Conservation (phyloP, 2,888 invertebrate genomes). For the Trimorus sp. region DNA sequence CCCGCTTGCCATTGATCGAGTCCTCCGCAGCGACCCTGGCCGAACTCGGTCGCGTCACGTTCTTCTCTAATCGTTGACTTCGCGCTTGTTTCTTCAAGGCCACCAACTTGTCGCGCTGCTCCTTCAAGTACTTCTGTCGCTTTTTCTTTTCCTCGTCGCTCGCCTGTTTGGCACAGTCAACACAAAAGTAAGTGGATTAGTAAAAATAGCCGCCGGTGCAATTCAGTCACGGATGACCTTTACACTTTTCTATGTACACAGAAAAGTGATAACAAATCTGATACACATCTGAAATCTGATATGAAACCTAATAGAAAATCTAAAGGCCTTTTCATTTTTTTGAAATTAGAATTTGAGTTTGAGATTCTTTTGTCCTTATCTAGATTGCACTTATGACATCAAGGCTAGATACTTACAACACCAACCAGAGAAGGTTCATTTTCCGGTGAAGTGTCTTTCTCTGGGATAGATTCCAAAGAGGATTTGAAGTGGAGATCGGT, state of each 20-base stretch:
- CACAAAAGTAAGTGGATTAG: too few species aligned
- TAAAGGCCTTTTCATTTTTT: too few species aligned
- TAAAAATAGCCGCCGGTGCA: too few species aligned
- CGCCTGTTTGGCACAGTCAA: conserved; percentile 31
- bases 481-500: conserved; percentile 45
- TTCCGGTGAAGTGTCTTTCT: conserved; percentile 47
- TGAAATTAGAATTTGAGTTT: too few species aligned
- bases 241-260: too few species aligned
- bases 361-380: too few species aligned
- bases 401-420: background rate
- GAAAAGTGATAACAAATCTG: too few species aligned
- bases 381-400: too few species aligned
- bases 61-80: conserved; percentile 88
- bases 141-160: conserved; percentile 86
- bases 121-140: conserved; percentile 92
- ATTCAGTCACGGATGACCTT: too few species aligned
- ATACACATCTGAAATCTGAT: too few species aligned
- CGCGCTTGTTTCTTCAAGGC: conserved; percentile 94
- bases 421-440: conserved; percentile 8
- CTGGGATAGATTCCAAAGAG: conserved; percentile 52
- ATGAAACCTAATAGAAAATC: too few species aligned
- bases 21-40: conserved; percentile 77
- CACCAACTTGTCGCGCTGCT: conserved; percentile 94
- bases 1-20: conserved; percentile 76
- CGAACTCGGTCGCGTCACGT: conserved; percentile 81